Evolutionary conservation across 2,113 vertebrate species (phyloP).

Genomic region (Malurus cyaneus): DNA sequence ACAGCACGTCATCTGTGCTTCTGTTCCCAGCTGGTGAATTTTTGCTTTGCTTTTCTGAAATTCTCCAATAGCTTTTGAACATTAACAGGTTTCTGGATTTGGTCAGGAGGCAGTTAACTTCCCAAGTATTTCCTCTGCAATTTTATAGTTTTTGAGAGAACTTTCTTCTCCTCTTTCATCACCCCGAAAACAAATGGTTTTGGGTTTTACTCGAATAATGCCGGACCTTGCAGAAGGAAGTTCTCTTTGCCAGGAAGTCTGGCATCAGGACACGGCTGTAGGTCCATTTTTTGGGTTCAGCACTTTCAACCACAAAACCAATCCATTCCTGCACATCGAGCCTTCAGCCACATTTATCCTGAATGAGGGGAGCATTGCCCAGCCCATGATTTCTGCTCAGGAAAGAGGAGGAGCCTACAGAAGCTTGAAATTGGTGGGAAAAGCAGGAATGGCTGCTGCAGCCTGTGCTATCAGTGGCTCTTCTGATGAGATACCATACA

Average conservation of each 20-base stretch:
- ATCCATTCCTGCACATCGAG: background rate
- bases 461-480: background rate
- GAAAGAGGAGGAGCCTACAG: background rate
- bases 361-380: background rate
- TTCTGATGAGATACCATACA: background rate
- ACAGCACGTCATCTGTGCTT: fast-evolving
- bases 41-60: background rate
- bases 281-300: slow-evolving; percentile 1
- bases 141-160: background rate
- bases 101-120: background rate
- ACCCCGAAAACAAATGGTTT: background rate
- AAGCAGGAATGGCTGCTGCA: background rate
- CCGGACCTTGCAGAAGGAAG: background rate
- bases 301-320: slow-evolving; percentile 7
- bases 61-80: background rate
- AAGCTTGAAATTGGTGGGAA: background rate
- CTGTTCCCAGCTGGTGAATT: background rate
- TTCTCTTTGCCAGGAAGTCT: background rate
- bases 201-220: background rate
- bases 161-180: slow-evolving; percentile 15
- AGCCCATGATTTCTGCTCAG: background rate
- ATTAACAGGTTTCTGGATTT: background rate
- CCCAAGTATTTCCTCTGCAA: background rate
- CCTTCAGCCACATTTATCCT: background rate
- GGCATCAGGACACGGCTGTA: background rate